Base-by-base conservation (phyloP, 2,888 invertebrate species). In the Hylaea fasciaria region DNA sequence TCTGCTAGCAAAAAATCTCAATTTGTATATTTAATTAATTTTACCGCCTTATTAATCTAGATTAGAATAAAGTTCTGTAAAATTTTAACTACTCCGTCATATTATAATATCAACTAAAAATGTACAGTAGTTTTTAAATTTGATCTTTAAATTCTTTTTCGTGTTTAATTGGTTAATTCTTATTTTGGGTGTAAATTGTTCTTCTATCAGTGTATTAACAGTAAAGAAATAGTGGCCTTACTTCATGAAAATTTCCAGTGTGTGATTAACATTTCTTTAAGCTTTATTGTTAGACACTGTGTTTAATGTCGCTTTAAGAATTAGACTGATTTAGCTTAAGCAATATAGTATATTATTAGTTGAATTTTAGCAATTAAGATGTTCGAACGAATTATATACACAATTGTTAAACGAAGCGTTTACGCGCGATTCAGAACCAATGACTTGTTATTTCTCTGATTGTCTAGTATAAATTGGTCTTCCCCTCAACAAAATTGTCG, bases 301-400 rank as follows among this genome's bases (percentile, higher is more conserved):
- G 69, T 54, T 66, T 86, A 83, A 85, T 87, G 86, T 92, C 90
- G 89, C 90, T 91, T 88, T 92, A 92, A 92, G 91, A 89, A 91
- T 90, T 91, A 92, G 91, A 92, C 91, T 92, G 91, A 92, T 92
- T 91, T 91, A 91, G 89, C 86, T 78, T 92, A 91, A 91, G 91
- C 89, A 88, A 90, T 91, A 82, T 84, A 85, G 81, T 83, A 82
- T 90, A 87, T 84, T 88, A 80, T 88, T 91, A 89, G 86, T 86
- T 87, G 82, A 87, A 82, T 85, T 75, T 86, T 85, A 86, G 82
- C 77, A 64, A 76, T 70, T 87, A 87, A 83, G 82, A 74, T 85
- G 82, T 80, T 75, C 84, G 85, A 85, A 83, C 84, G 83, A 85
- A 83, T 76, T 62, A 66, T 64, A 54, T 61, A 48, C 60, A 57